Conservation (phyloP, 2,113 vertebrate genomes). For the Etia nguti region DNA sequence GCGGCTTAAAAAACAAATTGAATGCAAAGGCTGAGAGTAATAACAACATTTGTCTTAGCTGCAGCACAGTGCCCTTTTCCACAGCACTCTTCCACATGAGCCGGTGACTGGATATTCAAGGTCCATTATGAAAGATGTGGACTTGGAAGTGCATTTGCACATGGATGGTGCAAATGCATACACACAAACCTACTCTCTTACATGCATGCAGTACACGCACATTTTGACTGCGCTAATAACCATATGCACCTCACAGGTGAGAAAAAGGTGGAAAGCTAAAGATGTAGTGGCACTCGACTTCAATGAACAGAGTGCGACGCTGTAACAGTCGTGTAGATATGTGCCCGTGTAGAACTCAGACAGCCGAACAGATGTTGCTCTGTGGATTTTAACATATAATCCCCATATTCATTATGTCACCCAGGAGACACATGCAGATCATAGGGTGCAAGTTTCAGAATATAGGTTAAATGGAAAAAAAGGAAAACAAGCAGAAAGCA, state of each 20-base stretch:
- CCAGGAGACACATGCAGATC: conserved; percentile 10
- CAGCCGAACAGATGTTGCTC: conserved; percentile 45
- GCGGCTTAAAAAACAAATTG: conserved; percentile 67
- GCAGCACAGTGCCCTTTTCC: conserved; percentile 51
- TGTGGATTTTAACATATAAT: conserved; percentile 43
- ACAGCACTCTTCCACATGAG: conserved; percentile 46
- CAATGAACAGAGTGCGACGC: background rate
- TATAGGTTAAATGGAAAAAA: conserved; percentile 38
- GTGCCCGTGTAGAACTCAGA: background rate
- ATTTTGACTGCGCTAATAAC: background rate
- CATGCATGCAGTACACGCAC: background rate
- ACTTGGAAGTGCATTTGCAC: background rate
- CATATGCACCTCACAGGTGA: background rate
- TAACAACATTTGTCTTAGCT: conserved; percentile 67
- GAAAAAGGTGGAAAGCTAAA: background rate
- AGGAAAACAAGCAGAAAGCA: background rate
- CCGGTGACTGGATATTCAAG: conserved; percentile 22
- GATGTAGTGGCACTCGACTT: background rate
- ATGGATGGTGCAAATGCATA: background rate
- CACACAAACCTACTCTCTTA: background rate
- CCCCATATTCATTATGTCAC: conserved; percentile 15
- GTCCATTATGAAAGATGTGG: conserved; percentile 29
- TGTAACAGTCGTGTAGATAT: background rate
- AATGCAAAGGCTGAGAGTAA: conserved; percentile 67
- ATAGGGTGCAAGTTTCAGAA: conserved; percentile 45